Percentiles rank a stretch among this genome's conserved stretches.
Conservation (phyloP, 2,888 invertebrate genomes). For the Notodonta dromedarius region DNA sequence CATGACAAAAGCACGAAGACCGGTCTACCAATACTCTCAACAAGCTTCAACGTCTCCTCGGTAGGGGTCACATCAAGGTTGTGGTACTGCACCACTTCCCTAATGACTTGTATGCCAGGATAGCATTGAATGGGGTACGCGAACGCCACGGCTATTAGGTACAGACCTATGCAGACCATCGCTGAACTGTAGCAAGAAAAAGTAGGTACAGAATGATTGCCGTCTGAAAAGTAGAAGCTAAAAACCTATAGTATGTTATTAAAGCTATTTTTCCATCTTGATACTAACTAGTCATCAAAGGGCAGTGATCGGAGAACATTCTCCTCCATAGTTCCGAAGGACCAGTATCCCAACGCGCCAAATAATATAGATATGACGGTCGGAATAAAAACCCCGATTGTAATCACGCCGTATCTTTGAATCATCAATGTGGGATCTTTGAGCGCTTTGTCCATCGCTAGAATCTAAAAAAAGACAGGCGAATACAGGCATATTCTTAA, state of each 20-base stretch:
- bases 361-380: slow-evolving; percentile 43
- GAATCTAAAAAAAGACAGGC: slow-evolving; percentile 37
- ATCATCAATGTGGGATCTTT: slow-evolving; percentile 44
- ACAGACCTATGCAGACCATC: slow-evolving; percentile 49
- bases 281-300: slow-evolving; percentile 52
- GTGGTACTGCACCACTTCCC: slow-evolving; percentile 51
- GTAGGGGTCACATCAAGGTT: slow-evolving; percentile 26
- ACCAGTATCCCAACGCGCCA: slow-evolving; percentile 55
- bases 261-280: too few species aligned
- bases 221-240: too few species aligned
- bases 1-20: slow-evolving; percentile 53
- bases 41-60: slow-evolving; percentile 24
- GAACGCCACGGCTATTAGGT: slow-evolving; percentile 50
- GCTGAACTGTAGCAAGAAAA: slow-evolving; percentile 40
- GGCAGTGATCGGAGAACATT: slow-evolving; percentile 59
- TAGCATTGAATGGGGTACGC: slow-evolving; percentile 62
- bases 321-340: slow-evolving; percentile 61
- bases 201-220: too few species aligned
- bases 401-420: slow-evolving; percentile 46
- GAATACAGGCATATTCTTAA: neutral
- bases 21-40: slow-evolving; percentile 50
- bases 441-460: slow-evolving; percentile 53
- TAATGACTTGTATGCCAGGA: slow-evolving; percentile 55
- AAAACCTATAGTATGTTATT: too few species aligned
- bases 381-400: slow-evolving; percentile 45